These are phyloP conservation scores for Calameuta pallipes DNA, from an alignment of 2,888 invertebrate species.

Conservation along the genomic window DNA sequence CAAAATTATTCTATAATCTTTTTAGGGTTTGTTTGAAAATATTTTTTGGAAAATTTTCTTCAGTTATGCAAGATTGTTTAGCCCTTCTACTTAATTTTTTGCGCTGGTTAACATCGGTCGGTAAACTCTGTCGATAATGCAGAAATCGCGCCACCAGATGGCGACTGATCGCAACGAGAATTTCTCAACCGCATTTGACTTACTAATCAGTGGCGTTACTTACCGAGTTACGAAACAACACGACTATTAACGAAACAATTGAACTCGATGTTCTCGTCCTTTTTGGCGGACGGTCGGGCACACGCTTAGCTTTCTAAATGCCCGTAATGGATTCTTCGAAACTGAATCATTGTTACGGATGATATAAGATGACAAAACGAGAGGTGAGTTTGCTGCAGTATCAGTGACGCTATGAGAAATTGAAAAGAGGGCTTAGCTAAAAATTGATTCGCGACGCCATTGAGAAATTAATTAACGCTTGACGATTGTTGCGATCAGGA, in stretches of 20 bases:
- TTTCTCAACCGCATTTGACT: not conserved
- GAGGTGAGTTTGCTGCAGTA: no score
- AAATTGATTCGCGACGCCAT: no score
- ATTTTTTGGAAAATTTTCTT: no score
- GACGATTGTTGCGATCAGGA: no score
- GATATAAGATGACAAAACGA: constrained; percentile 1
- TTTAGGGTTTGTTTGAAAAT: no score
- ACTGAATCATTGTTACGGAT: constrained; percentile 30
- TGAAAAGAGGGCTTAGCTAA: no score
- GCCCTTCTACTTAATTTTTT: not conserved
- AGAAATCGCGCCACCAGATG: not conserved
- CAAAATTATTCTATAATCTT: no score
- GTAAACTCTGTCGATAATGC: not conserved
- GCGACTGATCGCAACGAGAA: not conserved
- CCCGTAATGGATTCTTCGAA: constrained; percentile 40
- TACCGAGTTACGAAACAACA: constrained; percentile 24
- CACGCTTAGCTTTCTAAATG: constrained; percentile 30
- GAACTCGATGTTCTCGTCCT: not conserved
- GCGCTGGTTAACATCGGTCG: not conserved
- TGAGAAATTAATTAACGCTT: no score
- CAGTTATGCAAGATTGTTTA: no score
- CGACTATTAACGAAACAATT: constrained; percentile 25
- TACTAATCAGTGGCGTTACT: not conserved
- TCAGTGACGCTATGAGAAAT: no score
- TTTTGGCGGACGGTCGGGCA: constrained; percentile 21